Percentiles rank a stretch among this genome's conserved stretches.
These are phyloP conservation scores for Pogona vitticeps DNA, from an alignment of 2,113 vertebrate species.

Conservation along the genomic window DNA sequence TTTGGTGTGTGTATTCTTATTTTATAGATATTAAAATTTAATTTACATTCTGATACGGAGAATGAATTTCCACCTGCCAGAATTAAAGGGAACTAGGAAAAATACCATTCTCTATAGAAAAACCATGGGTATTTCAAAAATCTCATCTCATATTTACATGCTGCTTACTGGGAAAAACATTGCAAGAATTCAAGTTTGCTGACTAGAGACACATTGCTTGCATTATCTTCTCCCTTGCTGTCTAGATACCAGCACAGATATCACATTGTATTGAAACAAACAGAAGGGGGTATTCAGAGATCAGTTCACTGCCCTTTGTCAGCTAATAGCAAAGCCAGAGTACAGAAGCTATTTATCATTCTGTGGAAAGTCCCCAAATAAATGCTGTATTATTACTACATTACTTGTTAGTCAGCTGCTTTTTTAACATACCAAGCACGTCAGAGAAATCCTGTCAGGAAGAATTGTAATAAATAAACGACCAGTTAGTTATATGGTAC, in stretches of 20 bases:
- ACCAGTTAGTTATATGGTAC: slow-evolving; percentile 43
- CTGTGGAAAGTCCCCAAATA: slow-evolving; percentile 44
- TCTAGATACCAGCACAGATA: slow-evolving; percentile 58
- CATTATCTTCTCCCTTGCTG: slow-evolving; percentile 43
- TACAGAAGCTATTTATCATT: slow-evolving; percentile 53
- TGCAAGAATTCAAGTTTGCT: slow-evolving; percentile 45
- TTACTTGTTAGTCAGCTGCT: slow-evolving; percentile 48
- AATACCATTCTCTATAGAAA: slow-evolving; percentile 33
- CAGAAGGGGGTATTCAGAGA: slow-evolving; percentile 56
- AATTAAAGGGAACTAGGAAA: slow-evolving; percentile 20
- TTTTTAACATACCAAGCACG: slow-evolving; percentile 50
- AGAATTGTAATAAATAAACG: slow-evolving; percentile 36
- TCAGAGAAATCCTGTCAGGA: slow-evolving; percentile 51
- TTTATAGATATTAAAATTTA: no score
- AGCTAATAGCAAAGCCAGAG: slow-evolving; percentile 17
- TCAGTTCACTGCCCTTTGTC: slow-evolving; percentile 58
- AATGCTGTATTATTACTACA: slow-evolving; percentile 49
- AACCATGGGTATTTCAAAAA: slow-evolving; percentile 39
- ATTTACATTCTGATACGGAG: not conserved
- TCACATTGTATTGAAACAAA: slow-evolving; percentile 54
- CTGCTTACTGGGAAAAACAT: slow-evolving; percentile 39
- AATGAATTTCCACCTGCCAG: slow-evolving; percentile 14
- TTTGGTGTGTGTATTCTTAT: no score
- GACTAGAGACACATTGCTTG: slow-evolving; percentile 35
- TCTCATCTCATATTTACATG: slow-evolving; percentile 45